phyloP scores from a whole-genome alignment of 2,888 invertebrate genomes.

The Agrochola macilenta region DNA sequence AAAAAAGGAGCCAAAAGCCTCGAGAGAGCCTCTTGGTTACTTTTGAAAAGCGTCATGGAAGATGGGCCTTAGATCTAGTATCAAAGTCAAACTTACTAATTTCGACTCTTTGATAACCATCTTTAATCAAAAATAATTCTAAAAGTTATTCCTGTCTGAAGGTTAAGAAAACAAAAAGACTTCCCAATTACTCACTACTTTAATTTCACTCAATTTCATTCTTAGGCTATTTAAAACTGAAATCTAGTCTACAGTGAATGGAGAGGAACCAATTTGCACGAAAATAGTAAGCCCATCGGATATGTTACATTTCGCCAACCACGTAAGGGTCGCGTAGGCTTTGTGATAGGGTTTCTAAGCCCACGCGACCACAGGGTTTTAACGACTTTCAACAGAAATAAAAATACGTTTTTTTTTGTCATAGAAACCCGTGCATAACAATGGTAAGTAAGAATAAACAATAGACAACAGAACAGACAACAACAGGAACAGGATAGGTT shows the following conservation, averaged over 20 bases:
- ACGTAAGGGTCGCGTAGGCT: neutral
- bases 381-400: too few species aligned
- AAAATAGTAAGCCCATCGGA: neutral
- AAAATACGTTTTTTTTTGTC: too few species aligned
- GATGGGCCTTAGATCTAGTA: neutral
- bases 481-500: too few species aligned
- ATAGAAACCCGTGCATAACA: too few species aligned
- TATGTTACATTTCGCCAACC: neutral
- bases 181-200: neutral
- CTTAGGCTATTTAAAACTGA: neutral
- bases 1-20: too few species aligned
- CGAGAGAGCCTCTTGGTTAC: too few species aligned
- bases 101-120: neutral
- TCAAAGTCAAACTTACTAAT: conserved; percentile 26
- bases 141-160: neutral
- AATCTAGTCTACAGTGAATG: neutral
- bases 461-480: too few species aligned
- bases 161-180: neutral
- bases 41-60: too few species aligned
- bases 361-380: too few species aligned
- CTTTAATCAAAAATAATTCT: conserved; percentile 7
- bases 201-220: neutral
- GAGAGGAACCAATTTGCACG: neutral
- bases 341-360: too few species aligned
- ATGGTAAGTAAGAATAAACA: too few species aligned